Conservation (phyloP, 2,888 invertebrate species). For the Leptinotarsa peninsularis region DNA sequence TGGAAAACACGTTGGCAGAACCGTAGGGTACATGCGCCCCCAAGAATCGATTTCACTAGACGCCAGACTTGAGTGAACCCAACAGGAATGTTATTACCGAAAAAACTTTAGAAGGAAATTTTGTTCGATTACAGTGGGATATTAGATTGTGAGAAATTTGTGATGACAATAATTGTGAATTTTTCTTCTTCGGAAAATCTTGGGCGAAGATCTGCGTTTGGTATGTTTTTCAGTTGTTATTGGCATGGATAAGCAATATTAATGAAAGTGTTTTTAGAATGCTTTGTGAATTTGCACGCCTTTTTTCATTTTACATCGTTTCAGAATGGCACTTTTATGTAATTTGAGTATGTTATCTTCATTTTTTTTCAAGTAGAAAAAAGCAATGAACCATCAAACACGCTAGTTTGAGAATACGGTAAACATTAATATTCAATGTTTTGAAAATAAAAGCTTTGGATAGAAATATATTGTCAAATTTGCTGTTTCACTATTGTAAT, state of each 20-base stretch:
- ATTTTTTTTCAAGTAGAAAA: background rate
- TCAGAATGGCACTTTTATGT: background rate
- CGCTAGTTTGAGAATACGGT: background rate
- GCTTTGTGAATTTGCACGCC: background rate
- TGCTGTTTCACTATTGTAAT: no score
- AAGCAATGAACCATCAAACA: no score
- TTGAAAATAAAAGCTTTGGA: background rate
- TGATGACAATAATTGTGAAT: slow-evolving; percentile 31
- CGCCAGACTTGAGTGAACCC: slow-evolving; percentile 57
- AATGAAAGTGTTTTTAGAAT: background rate
- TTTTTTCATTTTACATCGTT: background rate
- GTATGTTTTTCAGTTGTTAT: slow-evolving; percentile 32
- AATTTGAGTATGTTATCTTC: background rate
- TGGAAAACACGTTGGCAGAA: slow-evolving; percentile 46
- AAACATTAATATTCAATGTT: background rate
- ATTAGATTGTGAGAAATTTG: slow-evolving; percentile 27
- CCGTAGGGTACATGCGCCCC: slow-evolving; percentile 64
- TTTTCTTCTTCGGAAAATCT: background rate
- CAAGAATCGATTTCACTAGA: slow-evolving; percentile 64
- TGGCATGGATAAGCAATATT: background rate
- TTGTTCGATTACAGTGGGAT: slow-evolving; percentile 6
- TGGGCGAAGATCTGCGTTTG: slow-evolving; percentile 8
- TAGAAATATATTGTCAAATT: no score
- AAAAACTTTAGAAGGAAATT: slow-evolving; percentile 34
- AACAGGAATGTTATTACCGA: slow-evolving; percentile 58